Base-by-base conservation (phyloP, 2,888 invertebrate species). In the Xanthorhoe designata region DNA sequence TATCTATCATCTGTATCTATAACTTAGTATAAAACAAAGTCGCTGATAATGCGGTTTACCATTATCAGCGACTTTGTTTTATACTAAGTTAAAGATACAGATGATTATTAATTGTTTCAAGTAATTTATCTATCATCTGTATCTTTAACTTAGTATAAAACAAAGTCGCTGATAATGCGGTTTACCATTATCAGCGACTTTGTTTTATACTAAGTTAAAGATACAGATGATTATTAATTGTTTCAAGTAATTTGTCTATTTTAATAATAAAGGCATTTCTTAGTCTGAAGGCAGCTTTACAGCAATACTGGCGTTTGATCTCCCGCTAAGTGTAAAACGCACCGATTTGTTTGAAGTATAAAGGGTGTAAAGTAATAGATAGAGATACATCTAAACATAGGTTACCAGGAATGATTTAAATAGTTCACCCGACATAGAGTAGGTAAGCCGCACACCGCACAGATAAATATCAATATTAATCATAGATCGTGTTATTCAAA, bases 301-400 rank as follows among this genome's bases (percentile, higher is more conserved):
- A 56, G 8, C 15, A 45, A 13, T 49, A 57, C n/a, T n/a, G 0
- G 9, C 52, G 58, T 72, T 72, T 72, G 70, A 72, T 74, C 73
- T 74, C 73, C 73, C 73, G 57, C 68, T 50, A 64, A 66, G 73
- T 70, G 69, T 69, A 61, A 68, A 62, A 51, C 56, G 63, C 66
- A 70, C 61, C 58, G 63, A 68, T 68, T 66, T 65, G 69, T 69
- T 61, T 66, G 62, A 64, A 59, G 68, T 68, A 60, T 64, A 67
- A 52, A 56, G 54, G 57, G 61, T 61, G 61, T 64, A 52, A 66
- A 47, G 64, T 62, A 68, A 66, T 67, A 66, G 68, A n/a, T n/a
- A n/a, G n/a, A n/a, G n/a, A 69, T 66, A 71, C 65, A 47, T 61
- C 67, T 65, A 70, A 70, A 70, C 54, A 68, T 73, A 73, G 53